Evolutionary conservation across 1,140 invertebrate species (phyloP).

Genomic region (Drosophila trapezifrons): DNA sequence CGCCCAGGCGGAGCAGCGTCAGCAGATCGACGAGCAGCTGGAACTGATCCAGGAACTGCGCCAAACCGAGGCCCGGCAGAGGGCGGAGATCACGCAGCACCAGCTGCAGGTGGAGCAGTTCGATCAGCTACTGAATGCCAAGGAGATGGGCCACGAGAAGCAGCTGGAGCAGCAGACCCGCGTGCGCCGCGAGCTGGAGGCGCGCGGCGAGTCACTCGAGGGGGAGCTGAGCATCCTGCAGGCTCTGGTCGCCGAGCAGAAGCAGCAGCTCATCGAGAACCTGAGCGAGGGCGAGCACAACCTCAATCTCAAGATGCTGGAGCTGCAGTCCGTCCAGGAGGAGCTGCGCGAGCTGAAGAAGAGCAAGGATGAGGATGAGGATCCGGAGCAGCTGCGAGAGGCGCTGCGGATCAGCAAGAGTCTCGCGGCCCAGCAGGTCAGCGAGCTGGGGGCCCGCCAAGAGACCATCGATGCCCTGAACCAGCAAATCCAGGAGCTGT

Average conservation of each 20-base stretch:
- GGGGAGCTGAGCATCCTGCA: slow-evolving; percentile 74
- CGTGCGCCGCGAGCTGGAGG: slow-evolving; percentile 59
- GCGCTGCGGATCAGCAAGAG: slow-evolving; percentile 54
- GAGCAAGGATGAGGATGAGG: slow-evolving; percentile 43
- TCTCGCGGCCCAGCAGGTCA: slow-evolving; percentile 65
- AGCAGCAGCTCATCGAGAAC: slow-evolving; percentile 79
- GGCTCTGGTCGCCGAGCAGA: slow-evolving; percentile 73
- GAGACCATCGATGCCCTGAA: slow-evolving; percentile 79
- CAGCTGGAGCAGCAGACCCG: slow-evolving; percentile 73
- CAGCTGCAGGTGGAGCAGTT: slow-evolving; percentile 62
- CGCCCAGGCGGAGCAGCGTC: not conserved
- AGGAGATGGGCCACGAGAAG: slow-evolving; percentile 73
- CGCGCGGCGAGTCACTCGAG: slow-evolving; percentile 63
- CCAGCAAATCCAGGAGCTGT: slow-evolving; percentile 64
- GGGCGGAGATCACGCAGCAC: slow-evolving; percentile 44
- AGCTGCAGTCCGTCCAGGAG: slow-evolving; percentile 84
- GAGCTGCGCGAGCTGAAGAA: slow-evolving; percentile 84
- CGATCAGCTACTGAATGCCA: slow-evolving; percentile 64
- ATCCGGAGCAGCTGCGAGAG: slow-evolving; percentile 33
- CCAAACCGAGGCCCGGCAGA: slow-evolving; percentile 27
- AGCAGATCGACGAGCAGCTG: slow-evolving; percentile 7
- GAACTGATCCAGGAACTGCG: slow-evolving; percentile 40
- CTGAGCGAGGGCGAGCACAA: slow-evolving; percentile 72
- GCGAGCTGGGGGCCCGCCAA: slow-evolving; percentile 63
- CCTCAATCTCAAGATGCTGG: slow-evolving; percentile 85